Conservation (phyloP, 2,113 vertebrate species). For the Heterotilapia buettikoferi region DNA sequence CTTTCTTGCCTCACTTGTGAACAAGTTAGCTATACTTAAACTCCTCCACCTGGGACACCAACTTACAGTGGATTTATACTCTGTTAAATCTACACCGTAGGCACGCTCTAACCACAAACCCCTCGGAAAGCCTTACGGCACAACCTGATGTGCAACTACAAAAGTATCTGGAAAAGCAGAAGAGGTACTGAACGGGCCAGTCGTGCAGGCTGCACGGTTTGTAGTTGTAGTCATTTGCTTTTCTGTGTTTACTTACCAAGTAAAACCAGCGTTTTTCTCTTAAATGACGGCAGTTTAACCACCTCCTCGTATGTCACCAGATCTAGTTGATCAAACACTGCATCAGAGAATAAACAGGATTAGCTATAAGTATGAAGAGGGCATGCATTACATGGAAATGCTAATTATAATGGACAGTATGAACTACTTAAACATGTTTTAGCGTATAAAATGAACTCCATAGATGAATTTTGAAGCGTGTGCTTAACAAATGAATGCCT, state of each 20-base stretch:
- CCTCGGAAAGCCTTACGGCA: neutral
- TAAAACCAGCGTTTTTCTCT: constrained; percentile 97
- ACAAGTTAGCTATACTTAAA: neutral
- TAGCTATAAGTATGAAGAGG: neutral
- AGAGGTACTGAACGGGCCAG: neutral
- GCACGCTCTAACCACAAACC: neutral
- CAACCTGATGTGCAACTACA: neutral
- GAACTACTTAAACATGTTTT: neutral
- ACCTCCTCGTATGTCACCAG: constrained; percentile 99
- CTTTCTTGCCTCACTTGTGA: neutral
- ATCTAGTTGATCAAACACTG: constrained; percentile 99
- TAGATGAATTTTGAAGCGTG: neutral
- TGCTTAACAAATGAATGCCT: neutral
- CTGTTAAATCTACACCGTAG: neutral
- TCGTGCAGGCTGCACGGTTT: neutral
- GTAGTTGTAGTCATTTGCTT: neutral
- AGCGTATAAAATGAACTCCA: neutral
- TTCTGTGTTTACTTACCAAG: constrained; percentile 76
- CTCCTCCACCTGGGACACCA: neutral
- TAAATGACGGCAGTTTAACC: constrained; percentile 94
- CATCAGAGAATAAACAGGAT: neutral
- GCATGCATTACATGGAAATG: neutral
- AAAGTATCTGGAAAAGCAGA: neutral
- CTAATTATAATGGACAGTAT: neutral
- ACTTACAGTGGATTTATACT: neutral